A percentile compares a stretch with the other conserved stretches of the same genome.
phyloP scores from a whole-genome alignment of 2,797 vertebrate genomes.

The Siniperca undulata region DNA sequence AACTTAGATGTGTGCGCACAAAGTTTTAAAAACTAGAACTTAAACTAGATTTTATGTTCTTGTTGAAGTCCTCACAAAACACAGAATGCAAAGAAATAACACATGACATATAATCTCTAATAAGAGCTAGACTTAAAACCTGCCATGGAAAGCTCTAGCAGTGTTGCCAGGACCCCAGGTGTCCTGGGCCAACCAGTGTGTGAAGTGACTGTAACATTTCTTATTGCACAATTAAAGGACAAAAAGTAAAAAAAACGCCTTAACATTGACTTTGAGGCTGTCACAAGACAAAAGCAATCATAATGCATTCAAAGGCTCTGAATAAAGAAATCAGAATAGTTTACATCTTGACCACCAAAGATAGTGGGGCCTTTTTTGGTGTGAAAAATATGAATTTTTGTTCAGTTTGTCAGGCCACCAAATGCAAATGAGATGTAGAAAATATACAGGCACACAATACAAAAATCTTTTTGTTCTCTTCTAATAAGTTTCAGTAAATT shows the following conservation, averaged over 20 bases:
- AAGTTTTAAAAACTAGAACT: no score
- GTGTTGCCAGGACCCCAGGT: no score
- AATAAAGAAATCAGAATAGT: neutral
- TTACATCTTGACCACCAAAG: neutral
- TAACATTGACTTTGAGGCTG: neutral
- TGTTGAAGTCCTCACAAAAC: neutral
- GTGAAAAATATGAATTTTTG: no score
- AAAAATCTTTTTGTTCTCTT: neutral
- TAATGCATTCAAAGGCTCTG: neutral
- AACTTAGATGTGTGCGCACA: neutral
- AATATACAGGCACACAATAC: neutral
- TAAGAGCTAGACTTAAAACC: neutral
- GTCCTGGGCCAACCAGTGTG: no score
- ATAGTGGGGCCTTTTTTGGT: neutral
- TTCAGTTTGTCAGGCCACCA: neutral
- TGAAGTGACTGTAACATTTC: neutral
- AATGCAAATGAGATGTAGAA: neutral
- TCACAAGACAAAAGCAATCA: neutral
- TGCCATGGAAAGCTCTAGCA: no score
- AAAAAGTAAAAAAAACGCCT: no score
- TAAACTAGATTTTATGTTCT: neutral
- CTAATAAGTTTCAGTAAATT: constrained; percentile 8
- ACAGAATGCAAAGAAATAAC: neutral
- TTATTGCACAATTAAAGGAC: neutral
- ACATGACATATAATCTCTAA: no score